Evolutionary conservation across 2,113 vertebrate genomes (phyloP), one percentile per base, ranked within the genome.

Genomic region (Peromyscus leucopus): DNA sequence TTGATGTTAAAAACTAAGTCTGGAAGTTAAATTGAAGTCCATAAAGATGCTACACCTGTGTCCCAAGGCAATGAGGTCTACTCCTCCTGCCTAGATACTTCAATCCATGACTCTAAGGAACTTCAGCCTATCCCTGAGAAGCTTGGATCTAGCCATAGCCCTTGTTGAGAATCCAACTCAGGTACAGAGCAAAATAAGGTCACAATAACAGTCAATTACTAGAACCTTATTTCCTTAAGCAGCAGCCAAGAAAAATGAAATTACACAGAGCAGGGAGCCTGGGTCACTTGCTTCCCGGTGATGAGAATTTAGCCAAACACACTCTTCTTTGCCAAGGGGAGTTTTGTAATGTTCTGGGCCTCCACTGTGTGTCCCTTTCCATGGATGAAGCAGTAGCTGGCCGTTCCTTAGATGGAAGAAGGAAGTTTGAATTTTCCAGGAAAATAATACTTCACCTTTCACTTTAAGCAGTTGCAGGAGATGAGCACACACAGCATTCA

Each of bases 401-500:
- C 28, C 39, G 46, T 51, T 78, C 19, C 39, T 92, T 21, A 74
- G 84, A 83, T 92, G 61, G 55, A 16, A 91, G 83, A 86, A 82
- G 51, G 51, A 28, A 15, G 31, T 42, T 76, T 84, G n/a, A 57
- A 21, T 82, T 91, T 97, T 89, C 48, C 33, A 72, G 61, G 42
- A 85, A 92, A 88, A 94, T 59, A 46, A 51, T 74, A 76, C 26
- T 74, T 19, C 3, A 79, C 48, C 48, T 92, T 93, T 90, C 61
- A 57, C 83, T 89, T 97, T 74, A 88, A 94, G 93, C 65, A 88
- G 79, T 57, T 15, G n/a, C 21, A 55, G 59, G 48, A 90, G 63
- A 61, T 2, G n/a, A 7, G 8, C 13, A n/a, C 19, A 48, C 15
- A 61, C 26, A 26, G n/a, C 89, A 59, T 91, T 85, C 61, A 86